Conservation (phyloP, 2,797 vertebrate species). For the Agapornis canus region DNA sequence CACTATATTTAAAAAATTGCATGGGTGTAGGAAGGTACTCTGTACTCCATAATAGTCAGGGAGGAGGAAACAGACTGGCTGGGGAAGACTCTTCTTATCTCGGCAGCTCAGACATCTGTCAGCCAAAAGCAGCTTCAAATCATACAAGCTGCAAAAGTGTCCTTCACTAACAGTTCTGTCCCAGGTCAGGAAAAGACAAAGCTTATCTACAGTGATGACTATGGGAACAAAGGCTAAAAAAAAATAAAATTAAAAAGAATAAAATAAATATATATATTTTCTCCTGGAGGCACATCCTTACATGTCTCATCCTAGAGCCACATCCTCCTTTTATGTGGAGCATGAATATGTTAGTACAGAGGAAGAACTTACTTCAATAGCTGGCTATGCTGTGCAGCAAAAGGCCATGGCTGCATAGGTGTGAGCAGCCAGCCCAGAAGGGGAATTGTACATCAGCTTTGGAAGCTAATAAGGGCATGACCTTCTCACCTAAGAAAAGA, state of each 20-base stretch:
- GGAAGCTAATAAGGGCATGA: conserved; percentile 21
- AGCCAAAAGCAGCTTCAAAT: not conserved
- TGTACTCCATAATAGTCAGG: not conserved
- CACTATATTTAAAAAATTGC: not conserved
- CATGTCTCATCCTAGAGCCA: not conserved
- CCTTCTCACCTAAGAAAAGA: not conserved
- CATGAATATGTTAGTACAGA: not conserved
- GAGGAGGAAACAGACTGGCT: not conserved
- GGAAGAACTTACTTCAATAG: not conserved
- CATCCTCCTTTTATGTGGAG: not conserved
- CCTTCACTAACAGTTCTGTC: not conserved
- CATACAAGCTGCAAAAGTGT: not conserved
- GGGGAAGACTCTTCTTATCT: not conserved
- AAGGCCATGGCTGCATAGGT: not conserved
- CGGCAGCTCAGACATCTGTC: not conserved
- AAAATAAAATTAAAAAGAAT: too few relatives aligned
- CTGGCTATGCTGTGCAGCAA: not conserved
- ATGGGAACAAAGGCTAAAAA: not conserved
- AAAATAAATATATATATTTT: not conserved
- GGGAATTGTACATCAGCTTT: not conserved
- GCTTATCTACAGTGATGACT: not conserved
- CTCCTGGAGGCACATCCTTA: not conserved
- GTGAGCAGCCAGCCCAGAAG: not conserved
- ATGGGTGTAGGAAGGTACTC: not conserved
- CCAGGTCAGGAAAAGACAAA: not conserved